These are phyloP conservation scores for Leucania comma DNA, from an alignment of 2,888 invertebrate species.

Conservation along the genomic window DNA sequence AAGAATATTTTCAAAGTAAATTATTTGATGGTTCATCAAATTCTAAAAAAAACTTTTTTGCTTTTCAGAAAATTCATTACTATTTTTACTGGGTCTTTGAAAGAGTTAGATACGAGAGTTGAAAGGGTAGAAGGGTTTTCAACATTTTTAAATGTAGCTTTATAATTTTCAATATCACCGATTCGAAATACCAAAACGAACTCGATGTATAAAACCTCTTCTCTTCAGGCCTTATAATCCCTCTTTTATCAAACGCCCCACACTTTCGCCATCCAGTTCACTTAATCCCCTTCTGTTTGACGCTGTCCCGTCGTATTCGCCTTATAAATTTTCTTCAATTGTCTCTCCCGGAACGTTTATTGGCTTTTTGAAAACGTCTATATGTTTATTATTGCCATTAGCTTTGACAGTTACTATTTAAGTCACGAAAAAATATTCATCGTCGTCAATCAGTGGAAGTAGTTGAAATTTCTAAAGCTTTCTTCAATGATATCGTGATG, in stretches of 20 bases:
- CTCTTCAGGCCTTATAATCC: conserved; percentile 2
- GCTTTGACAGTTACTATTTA: conserved; percentile 7
- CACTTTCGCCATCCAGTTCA: conserved; percentile 26
- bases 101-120: neutral
- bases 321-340: conserved; percentile 34
- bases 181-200: conserved; percentile 6
- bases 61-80: neutral
- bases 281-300: conserved; percentile 30
- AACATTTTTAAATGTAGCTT: neutral
- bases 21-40: neutral
- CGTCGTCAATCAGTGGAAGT: neutral
- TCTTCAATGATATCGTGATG: conserved; percentile 38
- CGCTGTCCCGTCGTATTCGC: conserved; percentile 28
- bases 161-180: neutral
- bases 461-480: conserved; percentile 3
- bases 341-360: conserved; percentile 27
- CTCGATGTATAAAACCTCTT: conserved; percentile 1
- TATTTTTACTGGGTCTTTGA: neutral
- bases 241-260: conserved; percentile 9
- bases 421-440: conserved; percentile 24
- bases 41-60: neutral
- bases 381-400: conserved; percentile 25
- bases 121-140: too few relatives aligned
- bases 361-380: conserved; percentile 25
- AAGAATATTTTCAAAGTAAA: neutral